Base-by-base conservation (phyloP, 30 jellyfish, hydroid and myxozoan genomes). In the Mastigias papua region DNA sequence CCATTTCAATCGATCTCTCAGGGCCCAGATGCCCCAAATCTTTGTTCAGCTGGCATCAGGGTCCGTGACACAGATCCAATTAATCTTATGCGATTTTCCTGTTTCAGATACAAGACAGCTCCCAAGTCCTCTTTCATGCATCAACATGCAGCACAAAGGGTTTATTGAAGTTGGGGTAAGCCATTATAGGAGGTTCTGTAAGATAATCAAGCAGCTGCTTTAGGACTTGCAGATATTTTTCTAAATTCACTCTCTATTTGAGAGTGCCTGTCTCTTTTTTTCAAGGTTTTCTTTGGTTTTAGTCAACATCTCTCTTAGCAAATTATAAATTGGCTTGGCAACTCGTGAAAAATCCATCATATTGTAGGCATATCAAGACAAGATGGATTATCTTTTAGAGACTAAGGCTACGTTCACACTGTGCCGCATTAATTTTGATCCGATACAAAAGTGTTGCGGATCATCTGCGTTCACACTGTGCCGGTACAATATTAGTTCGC, bases 271-370 rank as follows among this genome's bases (percentile, higher is more conserved):
- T 8, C 5, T 13, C 48, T 66, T 57, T 23, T 57, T 20, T 13
- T 66, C 25, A 15, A 22, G 16, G 22, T 2, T 5, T 22, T 28
- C 51, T 13, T 22, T 28, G 51, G 22, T 21, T 15, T 22, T 15
- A 16, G 27, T 48, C 13, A 42, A 42, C 4, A 6, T 21, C 48
- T 63, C 67, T 25, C 51, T 71, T 15, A 87, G 70, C 34, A 87
- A 57, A 17, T 87, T 87, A 51, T 48, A 48, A n/a, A 87, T 25
- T 8, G 96, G 92, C 63, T 87, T 76, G 0, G 87, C 96, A 0
- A 64, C 76, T 63, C 73, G 16, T 28, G 96, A 25, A 33, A 88
- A 88, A 25, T 77, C 67, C 34, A 7, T 73, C 0, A 88, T 69
- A 37, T 63, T n/a, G n/a, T n/a, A n/a, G n/a, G n/a, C n/a, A n/a